Base-by-base conservation (phyloP, 1,140 invertebrate genomes). In the Drosophila orosa region DNA sequence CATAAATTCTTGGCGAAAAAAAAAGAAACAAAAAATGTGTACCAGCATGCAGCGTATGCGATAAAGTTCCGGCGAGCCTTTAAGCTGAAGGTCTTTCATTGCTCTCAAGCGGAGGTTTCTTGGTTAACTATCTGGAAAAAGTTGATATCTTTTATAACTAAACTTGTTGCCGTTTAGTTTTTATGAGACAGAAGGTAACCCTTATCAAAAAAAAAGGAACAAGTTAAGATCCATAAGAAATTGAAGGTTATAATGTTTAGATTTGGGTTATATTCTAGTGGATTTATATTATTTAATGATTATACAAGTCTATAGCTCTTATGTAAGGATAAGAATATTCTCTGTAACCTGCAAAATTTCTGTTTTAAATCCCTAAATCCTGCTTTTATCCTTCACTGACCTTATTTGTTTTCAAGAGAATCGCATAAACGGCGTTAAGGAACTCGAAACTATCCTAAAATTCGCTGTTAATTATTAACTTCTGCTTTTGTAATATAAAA, bases 1-100 rank as follows among this genome's bases (percentile, higher is more conserved):
- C 60, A 65, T 50, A 65, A 67, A 67, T 65, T 65, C 40, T 19
- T 19, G 40, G 17, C 8, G 3, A 19, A 57, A 42, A 25, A 47
- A 35, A 25, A 47, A 35, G 17, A 29, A 9, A 9, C 7, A 29
- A 29, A 29, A 45, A 45, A 13, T 37, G 19, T n/a, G 10, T 25
- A 33, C 12, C 55, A 59, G 55, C 12, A 17, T 17, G 55, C 58
- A 37, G 33, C 12, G 47, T 27, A 56, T 35, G 48, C 60, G 25
- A 65, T 44, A 61, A 61, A 65, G 29, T 61, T 44, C 5, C n/a
- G 8, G 19, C 25, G 2, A 19, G 35, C 13, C 17, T 24, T 63
- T 22, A 59, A 59, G 54, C 19, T 15, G 1, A 15, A 8, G 15
- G 29, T 33, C 12, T 29, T 37, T 8, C 9, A 37, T 15, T 8